Evolutionary conservation across 2,888 invertebrate genomes (phyloP), one percentile per base, ranked within the genome.

Genomic region (Dascillus cervinus): DNA sequence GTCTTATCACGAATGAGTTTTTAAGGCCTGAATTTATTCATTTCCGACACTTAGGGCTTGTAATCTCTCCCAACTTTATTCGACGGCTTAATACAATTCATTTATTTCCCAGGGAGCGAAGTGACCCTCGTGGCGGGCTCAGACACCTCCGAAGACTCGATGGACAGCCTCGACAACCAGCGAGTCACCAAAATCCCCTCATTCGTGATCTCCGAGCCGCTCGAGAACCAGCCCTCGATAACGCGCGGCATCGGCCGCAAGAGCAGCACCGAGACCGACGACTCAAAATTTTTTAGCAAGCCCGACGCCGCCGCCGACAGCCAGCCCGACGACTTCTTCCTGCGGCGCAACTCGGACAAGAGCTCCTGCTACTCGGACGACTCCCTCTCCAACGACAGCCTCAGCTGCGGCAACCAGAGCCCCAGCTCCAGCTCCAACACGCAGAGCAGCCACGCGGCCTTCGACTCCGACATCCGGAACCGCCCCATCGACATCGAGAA

Each of bases 171-270:
- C 22, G 81, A 80, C 32, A 74, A 73, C 34, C 73, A 71, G 23
- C 58, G 60, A 37, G 53, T 61, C 13, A 57, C 70, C 0, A 54
- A 52, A 39, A 56, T 75, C 8, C 76, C 76, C 0, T 75, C 75
- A 34, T 80, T 83, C 41, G 73, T 82, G 2, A 82, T 83, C 40
- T 80, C 81, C 0, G 81, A 82, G 47, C 82, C 82, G 0, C 75
- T 77, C 1, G 83, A 80, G 34, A 77, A 78, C 40, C 72, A 82
- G 61, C 87, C 87, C 0, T 85, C 86, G 1, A 87, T 88, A 34
- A 86, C 84, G 0, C 75, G 82, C 34, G 87, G 87, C 54, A 65
- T 65, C 28, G 64, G 65, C 3, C 44, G 65, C 5, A 80, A 80
- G 46, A 72, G 76, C 2, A 80, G 80, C 30, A 71, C 78, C 25